A percentile compares a stretch with the other conserved stretches of the same genome.
These are phyloP conservation scores for Linnaemya tessellans DNA, from an alignment of 2,888 invertebrate genomes.

Conservation along the genomic window DNA sequence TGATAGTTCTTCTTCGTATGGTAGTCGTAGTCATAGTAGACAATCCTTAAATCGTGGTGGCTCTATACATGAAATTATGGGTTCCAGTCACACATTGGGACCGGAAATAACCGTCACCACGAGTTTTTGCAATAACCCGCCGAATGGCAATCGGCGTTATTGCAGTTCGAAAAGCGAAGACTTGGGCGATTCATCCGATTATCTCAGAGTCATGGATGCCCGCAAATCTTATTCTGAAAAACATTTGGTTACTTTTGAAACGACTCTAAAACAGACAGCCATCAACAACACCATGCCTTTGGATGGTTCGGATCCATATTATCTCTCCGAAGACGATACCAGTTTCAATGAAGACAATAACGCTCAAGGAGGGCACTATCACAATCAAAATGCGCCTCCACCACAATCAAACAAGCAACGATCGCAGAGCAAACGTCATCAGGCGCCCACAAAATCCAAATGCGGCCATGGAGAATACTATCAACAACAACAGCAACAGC, in stretches of 20 bases:
- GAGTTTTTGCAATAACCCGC: constrained; percentile 78
- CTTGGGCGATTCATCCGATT: constrained; percentile 79
- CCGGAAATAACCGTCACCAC: constrained; percentile 76
- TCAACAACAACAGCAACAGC: constrained; percentile 54
- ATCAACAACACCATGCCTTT: constrained; percentile 79
- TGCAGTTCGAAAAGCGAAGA: constrained; percentile 82
- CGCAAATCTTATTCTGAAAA: constrained; percentile 82
- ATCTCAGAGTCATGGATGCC: constrained; percentile 79
- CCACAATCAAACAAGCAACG: constrained; percentile 58
- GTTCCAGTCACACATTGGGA: constrained; percentile 69
- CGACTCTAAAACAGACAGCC: constrained; percentile 82
- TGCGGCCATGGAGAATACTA: constrained; percentile 56
- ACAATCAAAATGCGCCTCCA: constrained; percentile 71
- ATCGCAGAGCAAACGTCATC: constrained; percentile 61
- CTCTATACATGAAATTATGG: constrained; percentile 77
- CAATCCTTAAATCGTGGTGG: constrained; percentile 78
- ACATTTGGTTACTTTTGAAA: constrained; percentile 79
- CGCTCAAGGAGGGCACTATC: constrained; percentile 67
- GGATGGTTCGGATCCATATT: constrained; percentile 75
- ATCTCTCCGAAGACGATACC: constrained; percentile 80
- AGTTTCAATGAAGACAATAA: constrained; percentile 83
- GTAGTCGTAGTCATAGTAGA: constrained; percentile 77
- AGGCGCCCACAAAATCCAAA: constrained; percentile 48
- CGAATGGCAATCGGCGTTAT: constrained; percentile 76
- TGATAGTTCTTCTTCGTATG: constrained; percentile 78